Base-by-base conservation (phyloP, 2,797 vertebrate genomes). In the Phataginus tetradactyla region DNA sequence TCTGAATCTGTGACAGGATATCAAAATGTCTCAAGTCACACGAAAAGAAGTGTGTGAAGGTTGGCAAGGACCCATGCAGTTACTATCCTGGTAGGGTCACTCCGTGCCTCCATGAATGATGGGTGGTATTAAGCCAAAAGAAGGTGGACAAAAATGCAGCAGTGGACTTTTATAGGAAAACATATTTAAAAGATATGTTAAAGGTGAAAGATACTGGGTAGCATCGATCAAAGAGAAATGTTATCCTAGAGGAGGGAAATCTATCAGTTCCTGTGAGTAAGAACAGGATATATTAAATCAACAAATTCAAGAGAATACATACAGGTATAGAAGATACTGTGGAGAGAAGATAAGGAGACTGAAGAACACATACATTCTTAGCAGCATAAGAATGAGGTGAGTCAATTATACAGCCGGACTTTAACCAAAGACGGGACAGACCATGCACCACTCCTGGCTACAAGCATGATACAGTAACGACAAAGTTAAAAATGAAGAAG, bases 291-390 rank as follows among this genome's bases (percentile, higher is more conserved):
- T 68, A 53, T 12, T 45, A 91, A 86, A 74, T 63, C 1, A 8
- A 74, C n/a, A 86, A 85, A 83, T 68, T 85, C 57, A 79, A 83
- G 75, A 85, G 21, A 84, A 71, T 66, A 68, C n/a, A 77, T 53
- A n/a, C 4, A 51, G 29, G 61, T 42, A 61, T 23, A 69, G 11
- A 72, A n/a, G 74, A 63, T 45, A 59, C 5, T 34, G 15, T 34
- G 27, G 42, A 86, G 92, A 57, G 49, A 6, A 77, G 27, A 2
- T 17, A 86, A 79, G 72, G 68, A 57, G 63, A 72, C 17, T 86
- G 12, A 95, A 85, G 53, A 68, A 17, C 14, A 27, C 20, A 53
- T 4, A 29, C 11, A 61, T 55, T 88, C 42, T 42, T 32, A 6
- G 21, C 15, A 75, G 12, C 45, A 21, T 51, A 32, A 80, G 32